A percentile compares a stretch with the other conserved stretches of the same genome.
These are phyloP conservation scores for Ptyas mucosa DNA, from an alignment of 2,113 vertebrate species.

Conservation along the genomic window DNA sequence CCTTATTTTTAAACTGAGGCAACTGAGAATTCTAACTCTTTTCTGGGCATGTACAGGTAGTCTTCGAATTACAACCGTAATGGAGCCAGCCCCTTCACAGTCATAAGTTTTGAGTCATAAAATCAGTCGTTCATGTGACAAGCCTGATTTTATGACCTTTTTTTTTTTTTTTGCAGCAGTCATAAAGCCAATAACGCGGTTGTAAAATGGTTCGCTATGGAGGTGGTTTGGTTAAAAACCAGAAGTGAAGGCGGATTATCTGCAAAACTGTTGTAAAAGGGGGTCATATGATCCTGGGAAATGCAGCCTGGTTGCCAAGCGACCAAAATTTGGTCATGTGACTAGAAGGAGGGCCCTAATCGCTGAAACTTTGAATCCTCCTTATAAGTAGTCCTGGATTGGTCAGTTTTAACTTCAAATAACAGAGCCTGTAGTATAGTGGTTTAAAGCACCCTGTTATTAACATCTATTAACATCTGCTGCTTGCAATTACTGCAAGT, in stretches of 20 bases:
- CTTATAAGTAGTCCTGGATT: background rate
- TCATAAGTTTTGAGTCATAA: background rate
- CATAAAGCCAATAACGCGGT: background rate
- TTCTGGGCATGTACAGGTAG: background rate
- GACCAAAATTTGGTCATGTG: background rate
- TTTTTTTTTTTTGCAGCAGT: background rate
- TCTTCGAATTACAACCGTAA: background rate
- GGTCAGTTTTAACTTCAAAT: background rate
- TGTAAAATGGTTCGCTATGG: too few relatives aligned
- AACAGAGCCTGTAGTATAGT: too few relatives aligned
- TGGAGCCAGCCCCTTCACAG: background rate
- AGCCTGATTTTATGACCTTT: background rate
- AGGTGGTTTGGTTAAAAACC: background rate
- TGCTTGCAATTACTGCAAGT: too few relatives aligned
- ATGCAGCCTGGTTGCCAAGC: background rate
- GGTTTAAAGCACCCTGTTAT: too few relatives aligned
- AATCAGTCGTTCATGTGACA: background rate
- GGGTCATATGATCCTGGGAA: background rate
- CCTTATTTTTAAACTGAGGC: background rate
- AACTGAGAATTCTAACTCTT: background rate
- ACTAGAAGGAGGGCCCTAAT: background rate
- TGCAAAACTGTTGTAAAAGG: background rate
- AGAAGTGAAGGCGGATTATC: background rate
- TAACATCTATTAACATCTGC: too few relatives aligned
- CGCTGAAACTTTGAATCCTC: background rate